Conservation (phyloP, 2,797 vertebrate species). For the Triplophysa bombifrons region DNA sequence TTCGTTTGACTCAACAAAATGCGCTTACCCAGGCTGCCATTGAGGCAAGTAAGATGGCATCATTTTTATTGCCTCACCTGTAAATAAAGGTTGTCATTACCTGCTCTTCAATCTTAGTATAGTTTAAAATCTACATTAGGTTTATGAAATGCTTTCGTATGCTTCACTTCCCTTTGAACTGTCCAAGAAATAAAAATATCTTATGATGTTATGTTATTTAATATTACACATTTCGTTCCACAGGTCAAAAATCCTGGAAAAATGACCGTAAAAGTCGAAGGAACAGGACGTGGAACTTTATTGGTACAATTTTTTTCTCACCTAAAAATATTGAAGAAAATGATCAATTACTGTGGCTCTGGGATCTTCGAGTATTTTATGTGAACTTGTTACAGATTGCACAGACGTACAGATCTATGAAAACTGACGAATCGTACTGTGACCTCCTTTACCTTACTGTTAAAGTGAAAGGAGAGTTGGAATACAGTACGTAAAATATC, state of each 20-base stretch:
- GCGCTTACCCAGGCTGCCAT: slow-evolving; percentile 60
- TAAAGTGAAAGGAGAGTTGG: slow-evolving; percentile 64
- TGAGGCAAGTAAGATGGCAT: slow-evolving; percentile 52
- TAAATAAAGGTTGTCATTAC: not conserved
- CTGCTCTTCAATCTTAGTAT: not conserved
- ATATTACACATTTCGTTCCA: slow-evolving; percentile 13
- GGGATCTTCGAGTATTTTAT: not conserved
- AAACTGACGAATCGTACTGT: slow-evolving; percentile 60
- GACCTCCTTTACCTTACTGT: slow-evolving; percentile 65
- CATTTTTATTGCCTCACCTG: not conserved
- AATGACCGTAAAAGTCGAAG: slow-evolving; percentile 59
- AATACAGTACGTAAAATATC: slow-evolving; percentile 49
- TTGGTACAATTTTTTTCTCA: slow-evolving; percentile 61
- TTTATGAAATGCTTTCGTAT: not conserved
- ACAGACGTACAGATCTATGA: slow-evolving; percentile 69
- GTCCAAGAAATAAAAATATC: not conserved
- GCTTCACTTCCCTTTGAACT: not conserved
- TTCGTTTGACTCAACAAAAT: slow-evolving; percentile 56
- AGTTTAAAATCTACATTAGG: not conserved
- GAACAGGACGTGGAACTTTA: slow-evolving; percentile 71
- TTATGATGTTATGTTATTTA: not conserved
- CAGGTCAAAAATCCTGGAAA: slow-evolving; percentile 66
- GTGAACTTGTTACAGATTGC: slow-evolving; percentile 60
- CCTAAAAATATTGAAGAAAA: not conserved
- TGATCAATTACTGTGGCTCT: not conserved